A percentile compares a stretch with the other conserved stretches of the same genome.
phyloP scores from a whole-genome alignment of 2,888 invertebrate genomes.

The Noctua fimbriata region DNA sequence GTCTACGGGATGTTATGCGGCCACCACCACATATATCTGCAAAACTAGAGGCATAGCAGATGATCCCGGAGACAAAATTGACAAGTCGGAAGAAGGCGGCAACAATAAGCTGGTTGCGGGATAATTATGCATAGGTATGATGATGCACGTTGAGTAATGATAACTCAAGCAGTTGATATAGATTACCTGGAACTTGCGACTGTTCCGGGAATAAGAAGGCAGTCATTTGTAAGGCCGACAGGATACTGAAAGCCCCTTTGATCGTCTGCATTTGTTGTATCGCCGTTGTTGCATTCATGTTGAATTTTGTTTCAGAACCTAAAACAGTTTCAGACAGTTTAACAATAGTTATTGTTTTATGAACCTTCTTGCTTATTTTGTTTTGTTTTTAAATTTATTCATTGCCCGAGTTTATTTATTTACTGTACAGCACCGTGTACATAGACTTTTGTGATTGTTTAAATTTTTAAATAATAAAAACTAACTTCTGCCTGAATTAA shows the following conservation, averaged over 20 bases:
- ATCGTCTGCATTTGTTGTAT: conserved; percentile 21
- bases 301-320: background rate
- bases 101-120: background rate
- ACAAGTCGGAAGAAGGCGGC: background rate
- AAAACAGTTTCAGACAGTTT: background rate
- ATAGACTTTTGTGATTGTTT: too few relatives aligned
- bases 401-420: too few relatives aligned
- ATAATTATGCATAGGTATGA: background rate
- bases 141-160: too few relatives aligned
- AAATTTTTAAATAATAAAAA: background rate
- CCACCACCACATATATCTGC: too few relatives aligned
- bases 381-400: background rate
- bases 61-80: too few relatives aligned
- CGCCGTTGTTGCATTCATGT: conserved; percentile 48
- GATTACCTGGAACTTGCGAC: conserved; percentile 33
- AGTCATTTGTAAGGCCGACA: conserved; percentile 53
- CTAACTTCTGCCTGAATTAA: background rate
- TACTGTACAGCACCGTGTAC: too few relatives aligned
- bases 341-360: background rate
- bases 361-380: background rate
- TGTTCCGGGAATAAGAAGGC: conserved; percentile 50
- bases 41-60: too few relatives aligned
- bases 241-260: conserved; percentile 42
- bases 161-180: background rate
- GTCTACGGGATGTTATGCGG: too few relatives aligned